Base-by-base conservation (phyloP, 2,888 invertebrate genomes). In the Glyphotaelius pellucidus region DNA sequence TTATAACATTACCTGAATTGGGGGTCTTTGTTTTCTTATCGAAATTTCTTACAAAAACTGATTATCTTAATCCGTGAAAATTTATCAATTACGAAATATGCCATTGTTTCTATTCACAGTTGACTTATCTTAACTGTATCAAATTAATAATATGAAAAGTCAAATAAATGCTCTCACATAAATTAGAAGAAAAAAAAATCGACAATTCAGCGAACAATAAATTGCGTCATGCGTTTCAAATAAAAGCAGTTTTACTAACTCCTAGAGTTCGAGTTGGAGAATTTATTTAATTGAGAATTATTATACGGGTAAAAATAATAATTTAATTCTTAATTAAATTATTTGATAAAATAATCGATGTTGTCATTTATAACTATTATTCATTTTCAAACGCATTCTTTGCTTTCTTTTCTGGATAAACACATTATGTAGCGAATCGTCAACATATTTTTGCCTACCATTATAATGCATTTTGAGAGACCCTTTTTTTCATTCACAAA, bases 111-210 rank as follows among this genome's bases (percentile, higher is more conserved):
- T 79, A 38, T 89, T 32, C 32, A 80, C 88, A 80, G 14, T 89
- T 89, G 88, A 35, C 79, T 47, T 38, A 79, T 79, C 88, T 89
- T 80, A 89, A 79, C 32, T n/a, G 25, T 38, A 79, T 89, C 88
- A 79, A 86, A 25, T 86, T 47, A 25, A 86, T 19, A 25, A 79
- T 80, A 79, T 38, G 79, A 35, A 80, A 89, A 89, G n/a, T 89
- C 30, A 80, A 89, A 89, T 38, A 79, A 79, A 79, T 35, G 11
- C 79, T 89, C 88, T 89, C 88, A 89, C 88, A 89, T 80, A 89
- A 89, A 89, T 89, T 79, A 67, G 88, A 67, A 67, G 25, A 79
- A 89, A 80, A 38, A n/a, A 87, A 89, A 89, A 89, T 89, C 38
- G 35, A 80, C 88, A 89, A 25, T 35, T 89, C 79, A 89, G 38